Conservation (phyloP, 2,888 invertebrate species). For the Tipula lateralis region DNA sequence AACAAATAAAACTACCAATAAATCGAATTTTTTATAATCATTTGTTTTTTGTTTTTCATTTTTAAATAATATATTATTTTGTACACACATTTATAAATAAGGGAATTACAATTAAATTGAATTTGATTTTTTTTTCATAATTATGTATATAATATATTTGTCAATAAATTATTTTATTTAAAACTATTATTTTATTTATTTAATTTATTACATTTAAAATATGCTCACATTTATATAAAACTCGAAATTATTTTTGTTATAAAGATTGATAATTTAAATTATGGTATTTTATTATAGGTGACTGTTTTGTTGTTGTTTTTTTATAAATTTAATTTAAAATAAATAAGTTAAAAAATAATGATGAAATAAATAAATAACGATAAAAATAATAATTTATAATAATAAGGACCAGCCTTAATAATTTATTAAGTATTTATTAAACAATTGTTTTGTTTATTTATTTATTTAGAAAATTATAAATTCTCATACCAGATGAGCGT, state of each 20-base stretch:
- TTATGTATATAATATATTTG: neutral
- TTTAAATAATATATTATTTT: conserved; percentile 24
- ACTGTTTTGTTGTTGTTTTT: neutral
- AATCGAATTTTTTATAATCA: conserved; percentile 12
- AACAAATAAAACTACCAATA: neutral
- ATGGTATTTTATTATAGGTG: neutral
- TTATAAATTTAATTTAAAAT: neutral
- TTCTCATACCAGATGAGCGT: conserved; percentile 11
- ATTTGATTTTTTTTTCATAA: neutral
- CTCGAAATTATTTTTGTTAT: neutral
- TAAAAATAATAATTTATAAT: neutral
- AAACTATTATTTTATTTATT: neutral
- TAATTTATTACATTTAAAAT: conserved; percentile 7
- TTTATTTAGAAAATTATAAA: neutral
- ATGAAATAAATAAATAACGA: neutral
- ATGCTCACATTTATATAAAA: conserved; percentile 19
- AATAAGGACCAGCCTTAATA: conserved; percentile 19
- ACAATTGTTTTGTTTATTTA: neutral
- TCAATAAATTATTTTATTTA: neutral
- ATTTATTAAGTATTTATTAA: neutral
- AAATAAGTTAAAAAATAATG: neutral
- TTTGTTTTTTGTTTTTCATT: neutral
- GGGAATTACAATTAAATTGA: conserved; percentile 14
- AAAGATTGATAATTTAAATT: neutral
- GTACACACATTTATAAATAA: conserved; percentile 24